Conservation (phyloP, 2,113 vertebrate genomes). For the Mastomys natalensis region DNA sequence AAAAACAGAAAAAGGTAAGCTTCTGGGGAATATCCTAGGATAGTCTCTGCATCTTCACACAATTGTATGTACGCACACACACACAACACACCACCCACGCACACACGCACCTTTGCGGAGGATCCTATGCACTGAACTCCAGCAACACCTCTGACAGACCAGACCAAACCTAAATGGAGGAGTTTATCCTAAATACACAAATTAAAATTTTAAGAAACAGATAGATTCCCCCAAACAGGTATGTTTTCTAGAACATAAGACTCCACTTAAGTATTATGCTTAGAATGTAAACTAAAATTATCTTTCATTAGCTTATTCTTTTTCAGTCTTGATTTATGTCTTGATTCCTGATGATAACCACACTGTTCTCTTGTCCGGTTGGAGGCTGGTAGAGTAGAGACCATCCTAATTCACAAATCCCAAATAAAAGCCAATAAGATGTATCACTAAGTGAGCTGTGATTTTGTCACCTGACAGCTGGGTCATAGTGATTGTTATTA, state of each 20-base stretch:
- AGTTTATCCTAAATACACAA: not conserved
- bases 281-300: not conserved
- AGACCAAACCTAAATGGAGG: not conserved
- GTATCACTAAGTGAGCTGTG: not conserved
- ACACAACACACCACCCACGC: not conserved
- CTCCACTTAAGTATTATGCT: not conserved
- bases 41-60: not conserved
- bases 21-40: not conserved
- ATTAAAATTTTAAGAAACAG: not conserved
- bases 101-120: not conserved
- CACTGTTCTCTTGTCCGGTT: not conserved
- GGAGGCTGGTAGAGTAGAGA: too few relatives aligned
- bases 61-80: not conserved
- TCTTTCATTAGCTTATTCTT: not conserved
- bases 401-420: not conserved
- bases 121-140: not conserved
- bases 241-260: not conserved
- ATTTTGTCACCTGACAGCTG: not conserved
- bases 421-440: not conserved
- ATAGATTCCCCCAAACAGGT: not conserved
- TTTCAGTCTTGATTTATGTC: not conserved
- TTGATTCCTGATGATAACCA: not conserved
- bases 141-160: not conserved
- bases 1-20: not conserved
- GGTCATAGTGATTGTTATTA: not conserved